Base-by-base conservation (phyloP, 2,113 vertebrate genomes). In the Pedetes capensis region DNA sequence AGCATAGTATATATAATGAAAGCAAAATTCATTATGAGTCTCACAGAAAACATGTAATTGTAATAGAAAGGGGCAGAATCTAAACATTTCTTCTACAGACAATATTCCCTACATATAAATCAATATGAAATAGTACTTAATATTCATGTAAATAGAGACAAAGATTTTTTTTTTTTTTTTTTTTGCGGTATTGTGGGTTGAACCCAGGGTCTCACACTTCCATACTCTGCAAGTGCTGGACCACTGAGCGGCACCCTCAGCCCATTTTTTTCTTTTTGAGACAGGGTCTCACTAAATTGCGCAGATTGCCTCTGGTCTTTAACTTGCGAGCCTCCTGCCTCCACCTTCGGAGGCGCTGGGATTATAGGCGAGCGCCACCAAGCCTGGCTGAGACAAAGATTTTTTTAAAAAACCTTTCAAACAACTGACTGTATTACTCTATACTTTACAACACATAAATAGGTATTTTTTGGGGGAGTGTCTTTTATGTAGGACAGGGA, bases 111-210 rank as follows among this genome's bases (percentile, higher is more conserved):
- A 80, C 34, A 37, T 91, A 74, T 29, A 84, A n/a, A 74, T 92
- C 29, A 96, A 97, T 97, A 97, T 89, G 96, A 96, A 97, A 96
- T 57, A 79, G 42, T 44, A 81, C 49, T 84, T 87, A 94, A 97
- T 53, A 91, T 86, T 80, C 94, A 84, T 47, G 93, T 23, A 97
- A 95, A 96, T 69, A 97, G 51, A 97, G 97, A 87, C 17, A 61
- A 88, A 96, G n/a, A 92, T 78, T 53, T 53, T 80, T 34, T n/a
- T n/a, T n/a, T n/a, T n/a, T n/a, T n/a, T n/a, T n/a, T n/a, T n/a
- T n/a, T n/a, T n/a, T n/a, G n/a, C n/a, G n/a, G n/a, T n/a, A n/a
- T n/a, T n/a, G n/a, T n/a, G n/a, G n/a, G n/a, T n/a, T n/a, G n/a
- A n/a, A n/a, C n/a, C n/a, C n/a, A n/a, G n/a, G n/a, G n/a, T n/a